Evolutionary conservation across 2,113 vertebrate species (phyloP).

Genomic region (Balaeniceps rex): DNA sequence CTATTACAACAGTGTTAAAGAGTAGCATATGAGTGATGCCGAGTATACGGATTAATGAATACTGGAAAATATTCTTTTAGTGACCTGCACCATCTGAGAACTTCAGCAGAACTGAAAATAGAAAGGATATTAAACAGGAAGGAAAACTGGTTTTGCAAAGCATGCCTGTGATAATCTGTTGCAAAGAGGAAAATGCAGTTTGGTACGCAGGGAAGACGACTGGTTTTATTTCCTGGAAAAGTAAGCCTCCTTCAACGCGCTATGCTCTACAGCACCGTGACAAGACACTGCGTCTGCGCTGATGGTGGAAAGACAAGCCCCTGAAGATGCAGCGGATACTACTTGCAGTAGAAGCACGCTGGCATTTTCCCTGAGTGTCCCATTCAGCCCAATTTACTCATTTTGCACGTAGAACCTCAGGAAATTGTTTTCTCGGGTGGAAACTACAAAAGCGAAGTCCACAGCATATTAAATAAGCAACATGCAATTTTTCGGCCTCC

Average conservation of each 20-base stretch:
- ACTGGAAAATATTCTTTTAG: not conserved
- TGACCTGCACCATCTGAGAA: not conserved
- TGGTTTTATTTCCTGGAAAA: not conserved
- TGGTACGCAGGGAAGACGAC: not conserved
- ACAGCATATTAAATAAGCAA: not conserved
- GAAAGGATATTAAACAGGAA: not conserved
- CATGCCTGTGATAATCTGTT: not conserved
- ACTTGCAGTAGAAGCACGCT: not conserved
- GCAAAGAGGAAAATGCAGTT: not conserved
- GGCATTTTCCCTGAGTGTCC: not conserved
- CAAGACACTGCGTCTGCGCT: accelerated
- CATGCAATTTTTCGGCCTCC: not conserved
- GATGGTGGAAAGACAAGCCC: not conserved
- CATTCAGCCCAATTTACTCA: not conserved
- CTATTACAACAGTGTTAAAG: not conserved
- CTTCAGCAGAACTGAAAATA: not conserved
- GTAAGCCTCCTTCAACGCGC: not conserved
- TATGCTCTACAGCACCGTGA: not conserved
- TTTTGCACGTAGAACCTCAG: not conserved
- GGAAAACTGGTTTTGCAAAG: not conserved
- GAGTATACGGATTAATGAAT: not conserved
- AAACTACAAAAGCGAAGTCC: not conserved
- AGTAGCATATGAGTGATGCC: not conserved
- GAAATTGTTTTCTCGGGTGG: not conserved
- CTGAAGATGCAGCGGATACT: not conserved